These are phyloP conservation scores for Aythya baeri DNA, from an alignment of 2,113 vertebrate genomes.

Conservation along the genomic window DNA sequence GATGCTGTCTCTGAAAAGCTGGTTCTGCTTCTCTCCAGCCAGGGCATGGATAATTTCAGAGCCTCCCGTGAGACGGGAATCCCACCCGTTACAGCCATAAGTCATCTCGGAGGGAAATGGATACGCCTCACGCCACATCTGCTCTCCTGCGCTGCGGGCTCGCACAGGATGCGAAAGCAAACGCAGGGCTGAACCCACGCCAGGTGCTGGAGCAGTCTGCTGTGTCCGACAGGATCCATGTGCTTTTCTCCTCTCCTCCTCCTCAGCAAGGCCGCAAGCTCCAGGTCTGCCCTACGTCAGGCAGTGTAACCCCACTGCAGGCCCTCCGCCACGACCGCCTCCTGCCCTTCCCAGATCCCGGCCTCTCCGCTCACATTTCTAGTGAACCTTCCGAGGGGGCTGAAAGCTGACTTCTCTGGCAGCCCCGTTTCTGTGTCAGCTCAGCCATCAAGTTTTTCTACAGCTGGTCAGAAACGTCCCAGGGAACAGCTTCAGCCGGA, in stretches of 20 bases:
- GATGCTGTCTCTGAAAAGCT: not conserved
- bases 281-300: not conserved
- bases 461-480: not conserved
- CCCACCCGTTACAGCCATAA: not conserved
- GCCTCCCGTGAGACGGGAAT: fast-evolving
- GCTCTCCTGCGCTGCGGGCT: not conserved
- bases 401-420: not conserved
- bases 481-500: not conserved
- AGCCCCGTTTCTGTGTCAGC: not conserved
- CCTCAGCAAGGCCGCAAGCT: not conserved
- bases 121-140: not conserved
- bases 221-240: fast-evolving
- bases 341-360: not conserved
- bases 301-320: not conserved
- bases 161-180: not conserved
- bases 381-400: fast-evolving
- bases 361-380: not conserved
- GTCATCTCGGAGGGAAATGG: not conserved
- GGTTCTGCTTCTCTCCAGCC: not conserved
- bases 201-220: not conserved
- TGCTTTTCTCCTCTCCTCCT: not conserved
- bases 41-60: not conserved
- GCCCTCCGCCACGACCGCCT: not conserved
- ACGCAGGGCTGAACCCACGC: not conserved
- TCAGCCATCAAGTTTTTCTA: not conserved